Conservation (phyloP, 2,797 vertebrate genomes). For the Synaphobranchus kaupii region DNA sequence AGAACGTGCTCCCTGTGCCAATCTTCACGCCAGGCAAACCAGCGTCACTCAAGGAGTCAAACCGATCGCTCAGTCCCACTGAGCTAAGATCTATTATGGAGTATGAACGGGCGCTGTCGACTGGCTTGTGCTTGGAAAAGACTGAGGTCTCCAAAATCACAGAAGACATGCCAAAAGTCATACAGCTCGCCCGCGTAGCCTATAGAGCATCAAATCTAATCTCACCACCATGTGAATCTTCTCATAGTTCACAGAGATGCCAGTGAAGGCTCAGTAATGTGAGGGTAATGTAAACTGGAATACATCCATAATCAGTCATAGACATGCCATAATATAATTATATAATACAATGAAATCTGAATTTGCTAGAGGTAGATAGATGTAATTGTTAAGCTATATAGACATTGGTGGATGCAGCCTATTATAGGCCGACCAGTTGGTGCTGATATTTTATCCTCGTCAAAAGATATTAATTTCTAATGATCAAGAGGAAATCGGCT, state of each 20-base stretch:
- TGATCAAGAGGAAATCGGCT: too few relatives aligned
- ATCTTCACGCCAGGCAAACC: constrained; percentile 52
- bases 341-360: background rate
- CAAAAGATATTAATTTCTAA: too few relatives aligned
- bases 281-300: background rate
- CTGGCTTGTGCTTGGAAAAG: constrained; percentile 6
- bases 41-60: constrained; percentile 21
- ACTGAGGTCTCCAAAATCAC: constrained; percentile 31
- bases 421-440: too few relatives aligned
- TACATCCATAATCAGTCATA: background rate
- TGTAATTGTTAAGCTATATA: background rate
- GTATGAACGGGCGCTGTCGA: constrained; percentile 12
- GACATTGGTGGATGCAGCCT: too few relatives aligned
- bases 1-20: constrained; percentile 48
- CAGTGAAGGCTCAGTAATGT: background rate
- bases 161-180: constrained; percentile 30
- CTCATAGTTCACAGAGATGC: constrained; percentile 5
- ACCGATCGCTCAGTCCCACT: constrained; percentile 33
- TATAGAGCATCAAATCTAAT: constrained; percentile 31
- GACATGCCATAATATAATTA: background rate
- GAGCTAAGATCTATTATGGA: constrained; percentile 9
- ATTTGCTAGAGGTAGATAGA: background rate
- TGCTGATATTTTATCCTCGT: too few relatives aligned
- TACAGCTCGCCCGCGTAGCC: constrained; percentile 7
- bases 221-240: constrained; percentile 41